Evolutionary conservation across 92 coral and sea anemone species (phyloP), one percentile per base, ranked within the genome.

Genomic region (Ricordea florida): DNA sequence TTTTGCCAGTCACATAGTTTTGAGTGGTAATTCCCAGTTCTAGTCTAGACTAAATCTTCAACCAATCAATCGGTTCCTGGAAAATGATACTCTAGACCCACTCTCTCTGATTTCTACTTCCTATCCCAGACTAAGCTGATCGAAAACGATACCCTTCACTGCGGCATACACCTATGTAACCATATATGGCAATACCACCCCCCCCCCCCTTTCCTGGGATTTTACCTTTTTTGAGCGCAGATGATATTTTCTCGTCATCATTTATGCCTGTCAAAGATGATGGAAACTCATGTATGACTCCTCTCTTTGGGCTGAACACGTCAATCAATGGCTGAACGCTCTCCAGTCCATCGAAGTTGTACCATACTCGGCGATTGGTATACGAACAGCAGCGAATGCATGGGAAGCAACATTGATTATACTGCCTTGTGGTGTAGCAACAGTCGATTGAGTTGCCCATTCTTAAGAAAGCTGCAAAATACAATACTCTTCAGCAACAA

Each of bases 301-400:
- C 41, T 41, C 57, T 63, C 17, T 72, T 31, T 5, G 93, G 93
- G 22, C 62, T 45, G 66, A 76, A 59, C 28, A 74, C 56, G 58
- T 63, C 38, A 27, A 87, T 80, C 37, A 87, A 38, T 2, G 89
- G 93, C 7, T 83, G 89, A 2, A 87, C 93, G 10, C 57, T 66
- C 34, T 87, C 93, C 82, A 82, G 15, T 20, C 93, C 89, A 43
- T 87, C 89, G 68, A 31, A 77, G 55, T 75, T 87, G 73, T 77
- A 77, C 57, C 80, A 84, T 15, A 83, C 62, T 34, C 93, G 85
- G 5, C 85, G 79, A 45, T 47, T 57, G 28, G 63, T 80, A 65
- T 85, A 86, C 25, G 83, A 57, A 34, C 90, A 85, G 38, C 72
- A 35, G 55, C 90, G 86, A 61, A 85, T 70, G 30, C 87, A 82